These are phyloP conservation scores for Turnix velox DNA, from an alignment of 2,113 vertebrate genomes.

Conservation along the genomic window DNA sequence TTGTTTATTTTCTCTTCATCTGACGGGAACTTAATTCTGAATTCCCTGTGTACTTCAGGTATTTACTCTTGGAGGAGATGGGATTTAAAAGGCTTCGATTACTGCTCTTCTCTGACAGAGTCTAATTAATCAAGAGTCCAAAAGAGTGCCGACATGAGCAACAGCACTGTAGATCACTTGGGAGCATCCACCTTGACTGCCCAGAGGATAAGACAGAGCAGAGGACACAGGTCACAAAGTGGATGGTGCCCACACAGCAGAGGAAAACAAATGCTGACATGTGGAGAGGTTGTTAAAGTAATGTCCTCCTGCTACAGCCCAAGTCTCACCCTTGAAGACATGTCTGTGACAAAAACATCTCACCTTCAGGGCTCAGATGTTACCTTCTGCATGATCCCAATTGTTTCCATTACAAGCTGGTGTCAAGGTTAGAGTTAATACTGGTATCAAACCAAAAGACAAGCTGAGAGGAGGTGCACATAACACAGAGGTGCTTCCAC, in stretches of 20 bases:
- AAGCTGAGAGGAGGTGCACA: not conserved
- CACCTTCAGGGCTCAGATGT: not conserved
- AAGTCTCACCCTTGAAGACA: not conserved
- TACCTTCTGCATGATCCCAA: not conserved
- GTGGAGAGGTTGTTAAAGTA: not conserved
- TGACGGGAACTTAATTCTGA: conserved; percentile 37
- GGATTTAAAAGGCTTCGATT: not conserved
- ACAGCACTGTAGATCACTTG: not conserved
- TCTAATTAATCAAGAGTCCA: not conserved
- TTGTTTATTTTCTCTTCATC: conserved; percentile 21
- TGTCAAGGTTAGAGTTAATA: not conserved
- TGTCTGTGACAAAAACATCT: not conserved
- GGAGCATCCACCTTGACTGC: not conserved
- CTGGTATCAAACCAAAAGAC: not conserved
- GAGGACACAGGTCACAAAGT: not conserved
- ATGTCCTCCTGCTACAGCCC: not conserved
- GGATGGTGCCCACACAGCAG: not conserved
- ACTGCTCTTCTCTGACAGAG: not conserved
- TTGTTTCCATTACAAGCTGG: not conserved
- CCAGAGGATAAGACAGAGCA: not conserved
- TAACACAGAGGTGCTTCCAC: not conserved
- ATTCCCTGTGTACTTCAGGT: not conserved
- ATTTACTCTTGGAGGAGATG: not conserved
- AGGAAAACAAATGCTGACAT: not conserved
- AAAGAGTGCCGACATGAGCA: not conserved